These are phyloP conservation scores for Neomicropteryx cornuta DNA, from an alignment of 1,140 invertebrate species.

Conservation along the genomic window DNA sequence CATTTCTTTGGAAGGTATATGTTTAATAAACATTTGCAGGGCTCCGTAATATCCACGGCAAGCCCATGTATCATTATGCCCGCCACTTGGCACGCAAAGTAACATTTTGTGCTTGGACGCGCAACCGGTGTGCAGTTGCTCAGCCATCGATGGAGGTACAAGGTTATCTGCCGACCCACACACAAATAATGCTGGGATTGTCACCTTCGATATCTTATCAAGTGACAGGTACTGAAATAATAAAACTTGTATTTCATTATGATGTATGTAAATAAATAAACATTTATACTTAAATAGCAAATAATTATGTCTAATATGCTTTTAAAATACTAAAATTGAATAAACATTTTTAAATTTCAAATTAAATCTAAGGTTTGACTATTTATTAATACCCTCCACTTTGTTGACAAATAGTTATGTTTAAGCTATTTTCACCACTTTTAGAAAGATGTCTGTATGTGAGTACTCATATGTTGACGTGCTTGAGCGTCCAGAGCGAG, in stretches of 20 bases:
- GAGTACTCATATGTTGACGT: too few relatives aligned
- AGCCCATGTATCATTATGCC: constrained; percentile 83
- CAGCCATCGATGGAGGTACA: constrained; percentile 78
- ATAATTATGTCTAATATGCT: too few relatives aligned
- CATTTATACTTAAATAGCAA: too few relatives aligned
- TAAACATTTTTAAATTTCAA: too few relatives aligned
- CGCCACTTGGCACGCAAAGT: constrained; percentile 58
- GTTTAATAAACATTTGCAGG: constrained; percentile 25
- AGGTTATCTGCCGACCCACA: constrained; percentile 72
- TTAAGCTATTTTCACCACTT: too few relatives aligned
- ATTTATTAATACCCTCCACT: too few relatives aligned
- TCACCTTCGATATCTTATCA: constrained; percentile 54
- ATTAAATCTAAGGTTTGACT: too few relatives aligned
- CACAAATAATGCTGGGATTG: constrained; percentile 64
- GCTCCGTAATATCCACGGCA: constrained; percentile 28
- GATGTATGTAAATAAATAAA: neutral
- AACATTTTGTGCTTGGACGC: constrained; percentile 59
- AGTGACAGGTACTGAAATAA: constrained; percentile 58
- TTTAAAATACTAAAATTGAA: too few relatives aligned
- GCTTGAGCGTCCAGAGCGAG: too few relatives aligned
- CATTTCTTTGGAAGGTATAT: constrained; percentile 18
- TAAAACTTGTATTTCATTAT: constrained; percentile 11
- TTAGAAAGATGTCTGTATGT: too few relatives aligned
- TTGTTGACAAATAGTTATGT: too few relatives aligned
- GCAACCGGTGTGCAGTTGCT: constrained; percentile 59